Evolutionary conservation across 2,888 invertebrate species (phyloP).

Genomic region (Alloplasta piceator): DNA sequence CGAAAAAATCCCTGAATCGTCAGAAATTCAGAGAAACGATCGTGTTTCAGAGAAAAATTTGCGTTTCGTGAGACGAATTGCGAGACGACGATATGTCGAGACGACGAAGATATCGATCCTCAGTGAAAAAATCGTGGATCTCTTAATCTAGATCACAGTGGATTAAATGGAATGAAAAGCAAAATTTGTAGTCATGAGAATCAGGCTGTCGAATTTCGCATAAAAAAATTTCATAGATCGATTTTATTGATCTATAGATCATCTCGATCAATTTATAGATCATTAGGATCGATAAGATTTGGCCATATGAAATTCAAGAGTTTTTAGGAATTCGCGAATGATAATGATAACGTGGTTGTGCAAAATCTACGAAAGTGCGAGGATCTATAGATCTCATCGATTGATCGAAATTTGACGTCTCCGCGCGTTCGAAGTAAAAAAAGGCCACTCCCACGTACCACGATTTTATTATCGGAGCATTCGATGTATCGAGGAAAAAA

Average conservation of each 20-base stretch:
- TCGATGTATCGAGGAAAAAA: neutral
- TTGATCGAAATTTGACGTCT: slow-evolving; percentile 44
- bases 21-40: slow-evolving; percentile 26
- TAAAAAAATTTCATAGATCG: neutral
- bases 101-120: slow-evolving; percentile 61
- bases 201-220: slow-evolving; percentile 16
- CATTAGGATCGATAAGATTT: neutral
- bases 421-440: neutral
- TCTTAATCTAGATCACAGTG: neutral
- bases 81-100: slow-evolving; percentile 54
- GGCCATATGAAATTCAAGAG: slow-evolving; percentile 10
- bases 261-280: slow-evolving; percentile 3
- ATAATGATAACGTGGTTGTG: slow-evolving; percentile 30
- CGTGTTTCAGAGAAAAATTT: neutral
- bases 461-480: slow-evolving; percentile 6
- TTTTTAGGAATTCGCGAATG: neutral
- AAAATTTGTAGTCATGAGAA: slow-evolving; percentile 14
- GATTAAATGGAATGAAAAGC: slow-evolving; percentile 17
- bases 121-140: slow-evolving; percentile 47
- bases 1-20: neutral
- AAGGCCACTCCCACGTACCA: slow-evolving; percentile 16
- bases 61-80: neutral
- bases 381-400: slow-evolving; percentile 55
- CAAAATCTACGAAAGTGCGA: slow-evolving; percentile 27
- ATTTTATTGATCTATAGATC: slow-evolving; percentile 4